Base-by-base conservation (phyloP, 2,888 invertebrate genomes). In the Bugula neritina region DNA sequence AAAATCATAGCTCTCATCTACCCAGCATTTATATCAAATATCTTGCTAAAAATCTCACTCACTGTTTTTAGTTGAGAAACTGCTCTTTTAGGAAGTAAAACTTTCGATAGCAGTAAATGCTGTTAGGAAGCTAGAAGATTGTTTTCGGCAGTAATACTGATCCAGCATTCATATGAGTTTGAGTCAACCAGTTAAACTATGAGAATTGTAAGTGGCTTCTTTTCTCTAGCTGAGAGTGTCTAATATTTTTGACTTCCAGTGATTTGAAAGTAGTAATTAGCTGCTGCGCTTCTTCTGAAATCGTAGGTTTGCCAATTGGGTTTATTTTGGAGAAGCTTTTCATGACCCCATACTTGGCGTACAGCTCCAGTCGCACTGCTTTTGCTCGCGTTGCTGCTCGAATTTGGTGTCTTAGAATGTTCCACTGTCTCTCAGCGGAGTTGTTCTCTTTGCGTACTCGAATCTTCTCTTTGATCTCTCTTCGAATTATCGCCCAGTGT, bases 341-440 rank as follows among this genome's bases (percentile, higher is more conserved):
- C 29, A 17, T 23, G 3, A 70, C 70, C 5, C 70, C 70, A 31
- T 70, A 70, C 17, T 54, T 43, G 43, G 54, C 43, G 29, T 70
- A 70, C 5, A 70, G 52, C 23, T 70, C 70, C 25, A 25, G 25
- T 10, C 70, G 35, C 3, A 70, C 70, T 54, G n/a, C 31, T 23
- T 43, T 3, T n/a, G 70, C 70, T 10, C 52, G 70, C 25, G 70
- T 70, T n/a, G 54, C 54, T n/a, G 70, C 70, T 43, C 70, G 2
- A 5, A 70, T 25, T 54, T 70, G 70, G 25, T 70, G 70, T 25
- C 70, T 43, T 29, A 70, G 29, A 25, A 70, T 70, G 52, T 70
- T 70, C 70, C 70, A 70, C 5, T n/a, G 25, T 25, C 31, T 43
- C 10, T 54, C 54, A 3, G 54, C 52, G 10, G 31, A 10, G 70